Conservation (phyloP, 2,113 vertebrate genomes). For the Carettochelys insculpta region DNA sequence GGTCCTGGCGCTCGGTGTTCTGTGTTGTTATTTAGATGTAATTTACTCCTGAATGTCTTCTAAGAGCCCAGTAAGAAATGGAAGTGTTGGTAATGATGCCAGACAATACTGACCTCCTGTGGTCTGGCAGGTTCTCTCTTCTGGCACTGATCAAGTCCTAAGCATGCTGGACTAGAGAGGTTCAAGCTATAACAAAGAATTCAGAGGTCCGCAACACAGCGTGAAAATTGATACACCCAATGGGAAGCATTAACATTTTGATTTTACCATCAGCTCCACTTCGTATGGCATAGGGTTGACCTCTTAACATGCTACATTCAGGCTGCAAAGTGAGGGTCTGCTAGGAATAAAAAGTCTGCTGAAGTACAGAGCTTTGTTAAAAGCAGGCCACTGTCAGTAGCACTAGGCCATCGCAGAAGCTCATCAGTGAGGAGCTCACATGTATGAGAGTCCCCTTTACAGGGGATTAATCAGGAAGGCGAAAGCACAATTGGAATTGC, state of each 20-base stretch:
- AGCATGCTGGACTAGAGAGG: too few species aligned
- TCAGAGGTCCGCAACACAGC: not conserved
- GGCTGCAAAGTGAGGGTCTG: not conserved
- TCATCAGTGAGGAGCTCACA: rapidly evolving
- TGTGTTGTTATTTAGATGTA: too few species aligned
- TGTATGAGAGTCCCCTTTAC: not conserved
- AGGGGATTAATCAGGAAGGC: too few species aligned
- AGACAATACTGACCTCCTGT: too few species aligned
- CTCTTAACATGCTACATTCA: not conserved
- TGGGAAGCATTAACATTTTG: not conserved
- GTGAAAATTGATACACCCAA: not conserved
- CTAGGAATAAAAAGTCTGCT: not conserved
- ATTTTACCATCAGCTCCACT: not conserved
- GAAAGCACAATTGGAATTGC: too few species aligned
- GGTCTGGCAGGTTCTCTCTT: too few species aligned
- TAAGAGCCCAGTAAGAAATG: too few species aligned
- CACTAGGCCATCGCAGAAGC: not conserved
- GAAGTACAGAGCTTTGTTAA: not conserved
- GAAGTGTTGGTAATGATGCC: too few species aligned
- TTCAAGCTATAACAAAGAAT: not conserved
- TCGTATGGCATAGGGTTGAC: not conserved
- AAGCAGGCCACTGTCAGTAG: not conserved
- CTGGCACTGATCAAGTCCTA: too few species aligned
- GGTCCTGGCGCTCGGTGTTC: too few species aligned
- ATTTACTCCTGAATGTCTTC: too few species aligned